Evolutionary conservation across 2,888 invertebrate species (phyloP).

Genomic region (Phasia obesa): DNA sequence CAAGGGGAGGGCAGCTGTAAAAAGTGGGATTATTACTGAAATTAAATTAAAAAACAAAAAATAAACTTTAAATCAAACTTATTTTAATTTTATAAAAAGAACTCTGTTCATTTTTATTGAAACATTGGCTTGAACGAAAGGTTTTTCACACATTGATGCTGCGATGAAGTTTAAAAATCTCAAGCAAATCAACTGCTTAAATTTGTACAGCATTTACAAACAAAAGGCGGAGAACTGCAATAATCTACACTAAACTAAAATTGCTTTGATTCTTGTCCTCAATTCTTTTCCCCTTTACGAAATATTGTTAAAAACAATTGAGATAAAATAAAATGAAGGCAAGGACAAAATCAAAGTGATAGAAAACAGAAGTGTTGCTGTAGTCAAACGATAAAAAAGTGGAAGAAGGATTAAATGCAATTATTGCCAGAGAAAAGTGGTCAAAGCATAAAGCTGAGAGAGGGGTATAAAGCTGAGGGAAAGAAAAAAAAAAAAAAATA

Average conservation of each 20-base stretch:
- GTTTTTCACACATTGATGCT: too few species aligned
- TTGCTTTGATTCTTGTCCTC: slow-evolving; percentile 7
- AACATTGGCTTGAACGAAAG: too few species aligned
- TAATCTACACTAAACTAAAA: slow-evolving; percentile 44
- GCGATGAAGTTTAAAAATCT: too few species aligned
- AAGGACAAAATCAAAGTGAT: slow-evolving; percentile 29
- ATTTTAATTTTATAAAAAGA: too few species aligned
- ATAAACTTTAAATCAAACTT: too few species aligned
- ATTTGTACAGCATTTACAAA: slow-evolving; percentile 41
- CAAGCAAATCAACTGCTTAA: neutral
- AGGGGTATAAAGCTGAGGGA: neutral
- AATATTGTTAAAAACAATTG: slow-evolving; percentile 22
- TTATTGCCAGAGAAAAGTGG: slow-evolving; percentile 35
- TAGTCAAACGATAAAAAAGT: slow-evolving; percentile 21
- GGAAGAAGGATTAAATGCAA: slow-evolving; percentile 56
- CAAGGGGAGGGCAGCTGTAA: too few species aligned
- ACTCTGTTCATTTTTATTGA: too few species aligned
- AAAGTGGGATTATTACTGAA: too few species aligned
- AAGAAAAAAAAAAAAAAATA: too few species aligned
- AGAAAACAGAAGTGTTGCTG: slow-evolving; percentile 7
- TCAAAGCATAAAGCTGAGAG: neutral
- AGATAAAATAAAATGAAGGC: slow-evolving; percentile 25
- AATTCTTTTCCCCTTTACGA: neutral
- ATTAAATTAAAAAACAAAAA: too few species aligned
- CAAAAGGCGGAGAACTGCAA: slow-evolving; percentile 60